Base-by-base conservation (phyloP, 2,888 invertebrate species). In the Epinotia bilunana region DNA sequence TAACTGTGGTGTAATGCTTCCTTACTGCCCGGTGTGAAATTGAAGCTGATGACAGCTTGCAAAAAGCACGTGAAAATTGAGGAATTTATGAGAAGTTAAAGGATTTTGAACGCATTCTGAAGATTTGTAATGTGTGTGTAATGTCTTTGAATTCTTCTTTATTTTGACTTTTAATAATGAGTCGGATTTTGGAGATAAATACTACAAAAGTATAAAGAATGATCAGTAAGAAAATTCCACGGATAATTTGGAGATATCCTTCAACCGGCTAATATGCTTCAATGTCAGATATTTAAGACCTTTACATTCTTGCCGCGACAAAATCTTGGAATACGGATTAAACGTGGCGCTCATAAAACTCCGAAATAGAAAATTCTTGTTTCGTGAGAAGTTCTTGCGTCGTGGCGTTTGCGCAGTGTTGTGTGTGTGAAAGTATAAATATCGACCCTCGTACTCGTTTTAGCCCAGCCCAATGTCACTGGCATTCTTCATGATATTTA, bases 381-480 rank as follows among this genome's bases (percentile, higher is more conserved):
- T 81, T 78, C 82, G 83, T 88, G 89, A 89, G 87, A 87, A 82
- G 23, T 28, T 28, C 23, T 28, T 28, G 23, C 23, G 23, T 28
- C 1, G 23, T 28, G 82, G 81, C 80, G 84, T 82, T 63, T 83
- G 81, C 80, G 77, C 76, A 79, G 83, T 82, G 83, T 80, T 82
- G 90, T 90, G 87, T 88, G 90, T 86, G 90, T 87, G 81, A 86
- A 88, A 86, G 86, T 91, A 92, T 91, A 91, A 91, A 92, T 92
- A 92, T 86, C 88, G 86, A 87, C 89, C 90, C 89, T 90, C 87
- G 81, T 64, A 73, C 73, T 83, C 81, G 81, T 89, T 89, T 89
- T 88, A 88, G 88, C 87, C 80, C 77, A 83, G 81, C 88, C 89
- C 93, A 93, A 92, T 93, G 92, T 91, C 92, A 92, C 84, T 81